Base-by-base conservation (phyloP, 1,140 invertebrate genomes). In the Metopolophium dirhodum region DNA sequence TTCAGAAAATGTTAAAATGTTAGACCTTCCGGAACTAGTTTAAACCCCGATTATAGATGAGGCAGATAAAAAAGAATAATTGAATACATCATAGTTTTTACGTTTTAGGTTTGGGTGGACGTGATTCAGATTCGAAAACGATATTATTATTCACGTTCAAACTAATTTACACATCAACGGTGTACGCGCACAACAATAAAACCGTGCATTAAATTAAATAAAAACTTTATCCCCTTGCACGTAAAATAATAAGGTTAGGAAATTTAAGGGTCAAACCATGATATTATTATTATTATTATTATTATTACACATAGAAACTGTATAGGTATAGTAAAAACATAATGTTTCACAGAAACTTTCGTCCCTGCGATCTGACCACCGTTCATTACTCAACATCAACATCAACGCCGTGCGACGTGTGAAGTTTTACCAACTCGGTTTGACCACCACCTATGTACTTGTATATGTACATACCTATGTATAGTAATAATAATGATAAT, bases 361-460 rank as follows among this genome's bases (percentile, higher is more conserved):
- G 26, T 35, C 47, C n/a, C 86, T 35, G 35, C 23, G 49, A 54
- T 89, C n/a, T 54, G 51, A 54, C n/a, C 87, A 23, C 51, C 87
- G 51, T 89, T 89, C 87, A 89, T 89, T 54, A 89, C 49, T 37
- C 49, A 88, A 51, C n/a, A 89, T 37, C 49, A 88, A 51, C n/a
- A 89, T 54, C n/a, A 89, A 89, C 45, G 47, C 18, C 23, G 51
- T 2, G 1, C 37, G 35, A 89, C 37, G 51, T 37, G 35, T 57
- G 35, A 57, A 57, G 51, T 89, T 57, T 77, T 77, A 77, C 61
- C 61, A 77, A 77, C 61, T 77, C 61, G 30, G 6, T 30, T 41
- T 30, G 61, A 77, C 61, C 61, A 77, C 61, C 61, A 77, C 61
- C 61, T 77, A 77, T 77, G 30, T 77, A n/a, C 51, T 54, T 4